Percentiles rank a stretch among this genome's conserved stretches.
These are phyloP conservation scores for Dorcus parallelipipedus DNA, from an alignment of 2,888 invertebrate genomes.

Conservation along the genomic window DNA sequence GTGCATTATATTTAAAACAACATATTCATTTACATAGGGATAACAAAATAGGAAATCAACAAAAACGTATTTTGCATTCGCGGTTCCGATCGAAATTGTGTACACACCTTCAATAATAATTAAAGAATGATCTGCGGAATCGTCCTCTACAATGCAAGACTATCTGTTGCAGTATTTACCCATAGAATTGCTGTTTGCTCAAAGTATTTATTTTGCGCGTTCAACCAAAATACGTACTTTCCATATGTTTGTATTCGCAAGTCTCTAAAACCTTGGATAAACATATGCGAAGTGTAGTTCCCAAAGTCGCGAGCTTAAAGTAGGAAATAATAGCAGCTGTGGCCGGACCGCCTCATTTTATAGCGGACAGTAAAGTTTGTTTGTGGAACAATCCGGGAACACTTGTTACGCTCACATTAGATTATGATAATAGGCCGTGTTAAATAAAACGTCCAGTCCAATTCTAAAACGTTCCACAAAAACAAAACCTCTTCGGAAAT, in stretches of 20 bases:
- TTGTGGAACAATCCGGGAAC: constrained; percentile 23
- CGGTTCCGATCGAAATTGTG: too few relatives aligned
- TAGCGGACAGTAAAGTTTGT: constrained; percentile 25
- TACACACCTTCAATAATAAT: too few relatives aligned
- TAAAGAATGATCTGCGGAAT: too few relatives aligned
- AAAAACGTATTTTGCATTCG: too few relatives aligned
- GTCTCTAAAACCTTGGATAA: constrained; percentile 7
- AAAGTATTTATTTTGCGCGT: background rate
- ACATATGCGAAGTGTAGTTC: constrained; percentile 16
- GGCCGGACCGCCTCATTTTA: constrained; percentile 25
- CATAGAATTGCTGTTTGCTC: too few relatives aligned
- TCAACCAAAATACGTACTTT: background rate
- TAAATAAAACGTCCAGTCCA: background rate
- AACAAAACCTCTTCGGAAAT: too few relatives aligned
- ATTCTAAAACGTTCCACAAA: too few relatives aligned
- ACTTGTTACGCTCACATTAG: constrained; percentile 26
- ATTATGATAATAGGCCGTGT: constrained; percentile 17
- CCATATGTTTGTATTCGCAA: background rate
- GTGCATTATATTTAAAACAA: too few relatives aligned
- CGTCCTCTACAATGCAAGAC: too few relatives aligned
- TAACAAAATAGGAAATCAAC: too few relatives aligned
- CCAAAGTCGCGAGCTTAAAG: constrained; percentile 22
- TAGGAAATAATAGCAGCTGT: constrained; percentile 26
- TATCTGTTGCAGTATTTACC: too few relatives aligned
- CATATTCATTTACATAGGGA: too few relatives aligned